Evolutionary conservation across 2,113 vertebrate species (phyloP).

Genomic region (Cololabis saira): DNA sequence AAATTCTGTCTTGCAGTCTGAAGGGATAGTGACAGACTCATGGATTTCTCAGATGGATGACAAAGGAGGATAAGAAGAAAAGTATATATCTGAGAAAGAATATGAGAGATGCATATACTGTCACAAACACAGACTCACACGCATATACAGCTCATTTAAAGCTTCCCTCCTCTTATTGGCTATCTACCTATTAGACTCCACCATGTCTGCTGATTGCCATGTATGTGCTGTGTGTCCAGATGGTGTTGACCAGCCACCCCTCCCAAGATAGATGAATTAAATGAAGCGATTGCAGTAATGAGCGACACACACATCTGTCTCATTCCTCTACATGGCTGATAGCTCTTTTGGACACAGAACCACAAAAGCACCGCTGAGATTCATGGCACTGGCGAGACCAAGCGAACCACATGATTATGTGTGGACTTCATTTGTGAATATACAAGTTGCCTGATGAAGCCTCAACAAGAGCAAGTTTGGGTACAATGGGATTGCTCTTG

Average conservation of each 20-base stretch:
- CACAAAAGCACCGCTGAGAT: slow-evolving; percentile 13
- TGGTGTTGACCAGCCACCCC: slow-evolving; percentile 78
- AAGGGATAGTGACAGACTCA: slow-evolving; percentile 23
- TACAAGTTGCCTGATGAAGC: slow-evolving; percentile 6
- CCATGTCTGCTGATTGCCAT: slow-evolving; percentile 35
- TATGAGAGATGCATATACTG: slow-evolving; percentile 5
- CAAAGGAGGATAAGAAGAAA: slow-evolving; percentile 30
- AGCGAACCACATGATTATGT: slow-evolving; percentile 5
- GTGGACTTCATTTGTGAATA: not conserved
- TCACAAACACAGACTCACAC: slow-evolving; percentile 5
- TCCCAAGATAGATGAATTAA: slow-evolving; percentile 76
- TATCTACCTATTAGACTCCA: slow-evolving; percentile 41
- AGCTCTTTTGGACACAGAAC: slow-evolving; percentile 41
- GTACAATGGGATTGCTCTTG: slow-evolving; percentile 18
- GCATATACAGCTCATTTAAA: slow-evolving; percentile 38
- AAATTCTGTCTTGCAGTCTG: slow-evolving; percentile 40
- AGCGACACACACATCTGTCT: slow-evolving; percentile 78
- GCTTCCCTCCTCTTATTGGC: slow-evolving; percentile 60
- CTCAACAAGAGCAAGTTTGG: slow-evolving; percentile 11
- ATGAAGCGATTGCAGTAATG: slow-evolving; percentile 81
- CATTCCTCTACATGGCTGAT: slow-evolving; percentile 61
- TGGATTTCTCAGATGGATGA: slow-evolving; percentile 41
- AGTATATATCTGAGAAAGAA: not conserved
- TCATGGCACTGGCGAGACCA: slow-evolving; percentile 9
- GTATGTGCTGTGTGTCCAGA: slow-evolving; percentile 67